Conservation (phyloP, 1,140 invertebrate species). For the Polypedilum pembai region DNA sequence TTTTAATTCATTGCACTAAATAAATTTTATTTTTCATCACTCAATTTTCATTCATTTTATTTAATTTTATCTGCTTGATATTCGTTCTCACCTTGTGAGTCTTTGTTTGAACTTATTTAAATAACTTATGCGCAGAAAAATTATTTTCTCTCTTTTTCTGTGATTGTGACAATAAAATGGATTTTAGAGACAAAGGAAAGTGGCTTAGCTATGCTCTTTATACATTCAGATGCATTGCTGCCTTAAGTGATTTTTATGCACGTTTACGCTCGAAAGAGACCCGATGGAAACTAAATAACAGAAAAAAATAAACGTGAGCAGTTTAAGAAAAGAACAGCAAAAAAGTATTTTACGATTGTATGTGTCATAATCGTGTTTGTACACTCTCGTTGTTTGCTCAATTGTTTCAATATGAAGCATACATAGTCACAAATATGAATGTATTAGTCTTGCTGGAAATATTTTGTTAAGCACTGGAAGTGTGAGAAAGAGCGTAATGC, state of each 20-base stretch:
- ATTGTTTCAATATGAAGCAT: too few relatives aligned
- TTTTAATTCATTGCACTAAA: too few relatives aligned
- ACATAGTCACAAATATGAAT: not conserved
- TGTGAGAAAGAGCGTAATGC: not conserved
- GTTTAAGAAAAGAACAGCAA: not conserved
- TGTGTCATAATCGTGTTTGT: not conserved
- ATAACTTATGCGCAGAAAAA: not conserved
- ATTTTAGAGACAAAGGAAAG: constrained; percentile 11
- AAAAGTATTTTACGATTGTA: too few relatives aligned
- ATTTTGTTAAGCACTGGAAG: not conserved
- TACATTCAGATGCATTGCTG: constrained; percentile 14
- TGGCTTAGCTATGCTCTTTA: not conserved
- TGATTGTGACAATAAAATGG: not conserved
- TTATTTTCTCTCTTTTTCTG: not conserved
- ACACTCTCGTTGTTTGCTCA: not conserved
- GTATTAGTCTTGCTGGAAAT: not conserved
- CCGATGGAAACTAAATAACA: not conserved
- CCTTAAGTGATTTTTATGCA: not conserved
- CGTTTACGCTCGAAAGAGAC: constrained; percentile 10
- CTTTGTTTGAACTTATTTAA: not conserved
- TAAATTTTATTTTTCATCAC: not conserved
- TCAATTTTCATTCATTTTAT: not conserved
- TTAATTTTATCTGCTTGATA: not conserved
- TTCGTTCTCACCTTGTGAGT: not conserved
- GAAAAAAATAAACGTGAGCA: not conserved